Percentiles rank a stretch among this genome's conserved stretches.
These are phyloP conservation scores for Yponomeuta plumbellus DNA, from an alignment of 2,888 invertebrate species.

Conservation along the genomic window DNA sequence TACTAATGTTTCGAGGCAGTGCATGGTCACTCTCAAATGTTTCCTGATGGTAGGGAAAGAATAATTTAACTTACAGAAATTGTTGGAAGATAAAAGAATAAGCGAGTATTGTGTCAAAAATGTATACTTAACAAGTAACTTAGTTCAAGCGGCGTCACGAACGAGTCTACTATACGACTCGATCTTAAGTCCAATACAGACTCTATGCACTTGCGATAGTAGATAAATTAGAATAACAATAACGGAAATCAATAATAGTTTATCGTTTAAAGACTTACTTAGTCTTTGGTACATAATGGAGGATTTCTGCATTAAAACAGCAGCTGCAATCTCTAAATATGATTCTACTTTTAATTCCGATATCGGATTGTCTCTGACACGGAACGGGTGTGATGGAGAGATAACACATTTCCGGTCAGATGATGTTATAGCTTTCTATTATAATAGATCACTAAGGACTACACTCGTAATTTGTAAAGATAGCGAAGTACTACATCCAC, in stretches of 20 bases:
- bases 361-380: no score
- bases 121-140: no score
- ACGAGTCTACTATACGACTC: conserved; percentile 8
- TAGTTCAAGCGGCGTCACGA: neutral
- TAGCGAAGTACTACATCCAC: neutral
- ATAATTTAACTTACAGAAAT: no score
- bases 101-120: neutral
- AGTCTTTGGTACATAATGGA: neutral
- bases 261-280: neutral
- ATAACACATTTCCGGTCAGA: no score
- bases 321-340: no score
- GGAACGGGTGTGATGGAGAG: no score
- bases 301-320: no score
- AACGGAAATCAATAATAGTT: neutral
- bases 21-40: neutral
- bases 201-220: conserved; percentile 37
- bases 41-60: neutral
- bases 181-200: conserved; percentile 18
- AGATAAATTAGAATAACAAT: neutral
- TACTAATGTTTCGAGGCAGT: neutral
- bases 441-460: no score
- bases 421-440: no score
- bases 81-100: neutral
- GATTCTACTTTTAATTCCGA: no score
- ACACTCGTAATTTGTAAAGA: no score